A percentile compares a stretch with the other conserved stretches of the same genome.
These are phyloP conservation scores for Tiphia femorata DNA, from an alignment of 2,888 invertebrate species.

Conservation along the genomic window DNA sequence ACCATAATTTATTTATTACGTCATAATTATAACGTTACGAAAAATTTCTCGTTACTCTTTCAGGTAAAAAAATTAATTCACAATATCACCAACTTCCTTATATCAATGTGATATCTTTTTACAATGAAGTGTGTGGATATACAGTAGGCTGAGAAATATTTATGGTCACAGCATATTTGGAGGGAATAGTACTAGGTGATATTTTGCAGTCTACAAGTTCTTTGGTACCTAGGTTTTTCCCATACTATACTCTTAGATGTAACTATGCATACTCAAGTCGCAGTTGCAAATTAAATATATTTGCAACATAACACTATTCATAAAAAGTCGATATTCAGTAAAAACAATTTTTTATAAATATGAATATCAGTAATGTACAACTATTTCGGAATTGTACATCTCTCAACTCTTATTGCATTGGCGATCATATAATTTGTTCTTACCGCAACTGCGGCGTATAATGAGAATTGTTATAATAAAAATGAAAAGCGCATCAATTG, in stretches of 20 bases:
- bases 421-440: background rate
- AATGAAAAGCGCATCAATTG: constrained; percentile 1
- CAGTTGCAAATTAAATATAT: constrained; percentile 5
- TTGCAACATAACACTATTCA: background rate
- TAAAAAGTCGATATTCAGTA: constrained; percentile 22
- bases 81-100: constrained; percentile 7
- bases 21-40: background rate
- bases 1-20: constrained; percentile 20
- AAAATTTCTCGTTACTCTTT: constrained; percentile 3
- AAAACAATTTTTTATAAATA: constrained; percentile 32
- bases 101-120: background rate
- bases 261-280: constrained; percentile 26
- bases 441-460: constrained; percentile 2
- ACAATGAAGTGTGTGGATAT: constrained; percentile 1
- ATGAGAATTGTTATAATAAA: constrained; percentile 3
- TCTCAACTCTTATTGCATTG: constrained; percentile 15
- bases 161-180: constrained; percentile 19
- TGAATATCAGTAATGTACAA: constrained; percentile 23
- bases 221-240: constrained; percentile 49
- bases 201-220: constrained; percentile 38
- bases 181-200: constrained; percentile 30
- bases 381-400: constrained; percentile 21
- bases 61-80: constrained; percentile 26
- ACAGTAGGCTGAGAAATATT: constrained; percentile 8
- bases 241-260: constrained; percentile 33